Conservation (phyloP, 2,113 vertebrate species). For the Phylloscopus trochilus region DNA sequence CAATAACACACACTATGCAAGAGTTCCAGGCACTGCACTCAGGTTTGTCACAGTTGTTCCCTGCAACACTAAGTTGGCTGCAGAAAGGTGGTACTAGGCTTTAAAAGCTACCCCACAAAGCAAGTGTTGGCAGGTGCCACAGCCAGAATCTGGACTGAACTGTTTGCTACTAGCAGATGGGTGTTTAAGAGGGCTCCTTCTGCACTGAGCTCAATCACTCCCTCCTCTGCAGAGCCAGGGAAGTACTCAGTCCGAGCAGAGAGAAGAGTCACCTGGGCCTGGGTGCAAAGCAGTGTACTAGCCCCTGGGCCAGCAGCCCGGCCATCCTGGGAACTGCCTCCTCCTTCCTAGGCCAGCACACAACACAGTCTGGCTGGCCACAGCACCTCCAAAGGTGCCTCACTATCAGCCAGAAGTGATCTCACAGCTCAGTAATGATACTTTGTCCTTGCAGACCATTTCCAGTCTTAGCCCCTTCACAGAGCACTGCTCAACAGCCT, state of each 20-base stretch:
- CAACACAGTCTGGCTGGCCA: background rate
- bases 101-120: background rate
- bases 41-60: background rate
- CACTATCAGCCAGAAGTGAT: background rate
- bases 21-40: background rate
- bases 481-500: background rate
- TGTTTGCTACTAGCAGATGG: background rate
- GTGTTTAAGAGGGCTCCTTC: background rate
- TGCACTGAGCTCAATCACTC: background rate
- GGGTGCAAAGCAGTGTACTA: background rate
- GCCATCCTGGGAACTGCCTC: background rate
- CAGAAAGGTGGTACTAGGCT: background rate
- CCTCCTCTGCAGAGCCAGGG: background rate
- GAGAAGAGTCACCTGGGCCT: background rate
- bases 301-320: background rate
- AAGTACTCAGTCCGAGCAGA: accelerated
- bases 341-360: background rate
- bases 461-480: background rate
- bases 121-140: background rate
- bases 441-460: conserved; percentile 44
- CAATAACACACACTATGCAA: accelerated
- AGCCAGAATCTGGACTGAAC: accelerated
- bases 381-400: background rate
- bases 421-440: background rate
- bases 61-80: background rate